Percentiles rank a stretch among this genome's conserved stretches.
Conservation (phyloP, 1,140 invertebrate species). For the Druon quercuslanigerum region DNA sequence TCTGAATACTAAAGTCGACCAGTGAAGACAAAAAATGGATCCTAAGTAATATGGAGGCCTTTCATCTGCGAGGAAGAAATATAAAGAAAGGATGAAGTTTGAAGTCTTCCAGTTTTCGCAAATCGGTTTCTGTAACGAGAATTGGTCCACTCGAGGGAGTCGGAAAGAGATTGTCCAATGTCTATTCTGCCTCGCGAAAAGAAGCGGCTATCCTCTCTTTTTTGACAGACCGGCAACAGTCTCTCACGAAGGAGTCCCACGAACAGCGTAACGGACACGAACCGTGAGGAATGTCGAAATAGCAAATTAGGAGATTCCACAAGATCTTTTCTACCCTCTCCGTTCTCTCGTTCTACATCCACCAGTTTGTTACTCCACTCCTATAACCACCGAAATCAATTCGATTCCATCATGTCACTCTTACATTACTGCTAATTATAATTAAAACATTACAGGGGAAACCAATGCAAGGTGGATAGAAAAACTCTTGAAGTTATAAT, state of each 20-base stretch:
- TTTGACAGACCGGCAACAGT: constrained; percentile 66
- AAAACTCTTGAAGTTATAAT: no score
- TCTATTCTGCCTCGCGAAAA: constrained; percentile 40
- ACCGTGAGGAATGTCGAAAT: constrained; percentile 68
- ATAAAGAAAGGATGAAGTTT: constrained; percentile 9
- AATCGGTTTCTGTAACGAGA: constrained; percentile 12
- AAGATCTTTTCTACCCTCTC: constrained; percentile 53
- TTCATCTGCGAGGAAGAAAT: constrained; percentile 25
- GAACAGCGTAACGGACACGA: constrained; percentile 61
- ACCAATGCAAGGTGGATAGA: no score
- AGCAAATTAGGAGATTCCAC: constrained; percentile 73
- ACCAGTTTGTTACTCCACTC: constrained; percentile 23
- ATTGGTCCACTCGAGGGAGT: background rate
- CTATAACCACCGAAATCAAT: background rate
- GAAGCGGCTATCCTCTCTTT: constrained; percentile 60
- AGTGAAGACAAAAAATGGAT: no score
- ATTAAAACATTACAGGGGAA: background rate
- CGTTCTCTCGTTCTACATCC: constrained; percentile 42
- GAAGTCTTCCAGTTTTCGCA: background rate
- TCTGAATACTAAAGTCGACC: no score
- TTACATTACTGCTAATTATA: background rate
- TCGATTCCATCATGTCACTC: background rate
- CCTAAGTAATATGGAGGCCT: background rate
- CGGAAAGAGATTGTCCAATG: background rate
- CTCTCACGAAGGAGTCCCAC: constrained; percentile 65